phyloP scores from a whole-genome alignment of 2,888 invertebrate genomes.

The Drosophila longiperda region DNA sequence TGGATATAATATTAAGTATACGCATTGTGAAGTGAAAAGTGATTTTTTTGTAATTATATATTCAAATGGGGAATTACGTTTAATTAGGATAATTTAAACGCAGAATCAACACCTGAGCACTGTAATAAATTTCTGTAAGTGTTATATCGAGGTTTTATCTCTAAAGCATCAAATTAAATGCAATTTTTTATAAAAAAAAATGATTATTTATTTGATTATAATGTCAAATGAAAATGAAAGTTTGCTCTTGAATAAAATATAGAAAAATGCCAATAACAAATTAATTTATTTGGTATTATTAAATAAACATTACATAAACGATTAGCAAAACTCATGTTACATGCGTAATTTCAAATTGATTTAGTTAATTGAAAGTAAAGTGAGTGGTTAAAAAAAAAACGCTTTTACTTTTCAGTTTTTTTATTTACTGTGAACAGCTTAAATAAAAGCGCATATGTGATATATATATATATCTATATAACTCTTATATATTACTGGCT shows the following conservation, averaged over 20 bases:
- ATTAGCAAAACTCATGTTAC: not conserved
- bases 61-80: not conserved
- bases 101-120: not conserved
- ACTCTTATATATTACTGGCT: not conserved
- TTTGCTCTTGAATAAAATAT: not conserved
- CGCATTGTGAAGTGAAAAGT: not conserved
- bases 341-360: not conserved
- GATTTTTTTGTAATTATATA: not conserved
- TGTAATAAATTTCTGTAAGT: not conserved
- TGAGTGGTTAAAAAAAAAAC: not conserved
- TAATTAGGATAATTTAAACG: not conserved
- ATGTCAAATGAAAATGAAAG: not conserved
- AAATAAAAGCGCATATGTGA: not conserved
- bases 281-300: not conserved
- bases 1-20: not conserved
- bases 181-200: not conserved
- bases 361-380: not conserved
- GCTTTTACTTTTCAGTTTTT: not conserved
- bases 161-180: not conserved
- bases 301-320: not conserved
- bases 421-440: not conserved
- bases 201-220: not conserved
- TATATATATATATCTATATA: not conserved
- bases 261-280: not conserved
- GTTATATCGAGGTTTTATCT: not conserved